Evolutionary conservation across 2,113 vertebrate genomes (phyloP), one percentile per base, ranked within the genome.

Genomic region (Neodon shergylaensis): DNA sequence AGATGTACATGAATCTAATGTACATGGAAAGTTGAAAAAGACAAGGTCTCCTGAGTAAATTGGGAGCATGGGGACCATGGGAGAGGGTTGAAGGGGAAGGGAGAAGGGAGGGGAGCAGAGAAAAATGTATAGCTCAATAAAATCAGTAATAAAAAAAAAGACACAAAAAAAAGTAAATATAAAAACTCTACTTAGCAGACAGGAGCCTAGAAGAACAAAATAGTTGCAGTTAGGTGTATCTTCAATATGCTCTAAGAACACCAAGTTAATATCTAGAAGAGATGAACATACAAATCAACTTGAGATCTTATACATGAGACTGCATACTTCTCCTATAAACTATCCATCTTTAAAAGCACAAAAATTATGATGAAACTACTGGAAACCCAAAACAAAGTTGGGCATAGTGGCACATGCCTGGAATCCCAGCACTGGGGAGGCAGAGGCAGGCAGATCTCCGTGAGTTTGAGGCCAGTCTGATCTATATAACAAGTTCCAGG

Each of bases 201-300:
- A 81, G 22, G 33, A 73, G 16, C 24, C 36, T 74, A 74, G 84
- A 83, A 93, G n/a, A 84, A 95, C 79, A 88, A 74, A 58, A 10
- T 61, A 74, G 17, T 72, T 63, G 16, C 12, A 87, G 82, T 65
- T 95, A 92, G 65, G n/a, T 88, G 78, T 88, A 96, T 86, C 77
- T 74, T 95, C 61, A 54, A 5, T 47, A 52, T 87, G 49, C 61
- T 24, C 44, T 84, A 92, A n/a, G 31, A 82, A 66, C 76, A 94
- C 61, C 31, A 58, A 79, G 72, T 61, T 36, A 78, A 33, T 61
- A 76, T 76, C 13, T 31, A 36, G 70, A 54, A 87, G 65, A 83
- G 65, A 39, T 3, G 70, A 11, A 76, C 16, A 52, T 16, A 33
- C 63, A 65, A 28, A 31, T 19, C 63, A 47, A 76, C 61, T 85